Evolutionary conservation across 37 sponge, comb jelly and placozoan species (phyloP), one percentile per base, ranked within the genome.

Genomic region (Ephydatia muelleri): DNA sequence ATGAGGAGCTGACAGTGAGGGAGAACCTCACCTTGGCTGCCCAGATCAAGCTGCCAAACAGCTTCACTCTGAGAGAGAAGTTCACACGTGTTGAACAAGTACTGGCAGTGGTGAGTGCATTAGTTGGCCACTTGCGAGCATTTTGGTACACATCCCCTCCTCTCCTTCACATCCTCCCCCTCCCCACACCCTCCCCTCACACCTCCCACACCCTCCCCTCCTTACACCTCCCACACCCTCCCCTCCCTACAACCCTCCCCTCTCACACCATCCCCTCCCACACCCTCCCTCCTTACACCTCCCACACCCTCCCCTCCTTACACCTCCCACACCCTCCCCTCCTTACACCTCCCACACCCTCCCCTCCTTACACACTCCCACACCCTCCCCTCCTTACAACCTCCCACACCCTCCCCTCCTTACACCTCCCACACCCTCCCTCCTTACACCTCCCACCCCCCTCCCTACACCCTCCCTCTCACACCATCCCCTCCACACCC

Each of bases 1-100:
- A 90, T 77, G 82, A 85, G 82, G 86, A 85, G 77, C 78, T 90
- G 83, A 90, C 91, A 2, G 91, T 90, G 77, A 75, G 91, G 69
- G 91, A 90, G 86, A 90, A 90, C 82, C 77, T 90, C 49, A 85
- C 86, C 0, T 78, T 90, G 34, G 91, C 91, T 38, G 91, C 86
- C 25, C 82, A 81, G 78, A 82, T 90, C 73, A 85, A 71, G 38
- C 82, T 90, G 0, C 73, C 81, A 32, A 77, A 75, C n/a, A 71
- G 3, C 23, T 37, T 75, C 43, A 28, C 80, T 5, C 3, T 64
- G 34, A 36, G 26, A 23, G 86, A 90, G 33, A 81, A 82, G 40
- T 77, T 90, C 14, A 30, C 77, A 48, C 68, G 86, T 25, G 81
- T 86, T 6, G 91, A 90, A 49, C 86, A 90, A 49, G 82, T 90